Evolutionary conservation across 2,888 invertebrate genomes (phyloP), one percentile per base, ranked within the genome.

Genomic region (Andricus curvator): DNA sequence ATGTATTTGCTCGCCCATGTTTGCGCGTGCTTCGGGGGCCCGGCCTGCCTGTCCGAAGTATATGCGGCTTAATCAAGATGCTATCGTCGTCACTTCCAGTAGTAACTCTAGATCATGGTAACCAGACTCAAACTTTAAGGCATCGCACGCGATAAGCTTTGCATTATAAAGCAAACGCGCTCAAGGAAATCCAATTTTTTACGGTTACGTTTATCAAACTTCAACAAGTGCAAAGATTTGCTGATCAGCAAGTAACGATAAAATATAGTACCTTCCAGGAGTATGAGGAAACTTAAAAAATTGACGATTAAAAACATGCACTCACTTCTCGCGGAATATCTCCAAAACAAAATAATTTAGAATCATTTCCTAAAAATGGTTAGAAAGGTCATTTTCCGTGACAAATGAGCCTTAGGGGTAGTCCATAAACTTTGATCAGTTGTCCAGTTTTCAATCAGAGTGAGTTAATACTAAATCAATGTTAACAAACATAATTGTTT

Each of bases 1-100:
- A 86, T 85, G 85, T 85, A 87, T 87, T 87, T 84, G 85, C 83
- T 82, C 82, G 78, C 78, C 62, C 82, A 77, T 80, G 80, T 78
- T 83, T 80, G 82, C 83, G 81, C 82, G 79, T 84, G 83, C 78
- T 81, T 84, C 81, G 79, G 78, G 82, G 82, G 37, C 56, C 51
- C 22, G 51, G 37, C 56, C 29, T 56, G 51, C n/a, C 51, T 56
- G 33, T 51, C 74, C 56, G 56, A 74, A 56, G 74, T 56, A 74
- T 74, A 74, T 74, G 37, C 37, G 74, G 33, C 74, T 60, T 74
- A 74, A 74, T 74, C 56, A 74, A 74, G 74, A 74, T 74, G 56
- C 56, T 74, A 74, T 74, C 74, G 37, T 33, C 74, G 56, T 56
- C 74, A 74, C 56, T 74, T 74, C 37, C 33, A 74, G 37, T n/a